Evolutionary conservation across 2,888 invertebrate species (phyloP).

Genomic region (Meta bourneti): DNA sequence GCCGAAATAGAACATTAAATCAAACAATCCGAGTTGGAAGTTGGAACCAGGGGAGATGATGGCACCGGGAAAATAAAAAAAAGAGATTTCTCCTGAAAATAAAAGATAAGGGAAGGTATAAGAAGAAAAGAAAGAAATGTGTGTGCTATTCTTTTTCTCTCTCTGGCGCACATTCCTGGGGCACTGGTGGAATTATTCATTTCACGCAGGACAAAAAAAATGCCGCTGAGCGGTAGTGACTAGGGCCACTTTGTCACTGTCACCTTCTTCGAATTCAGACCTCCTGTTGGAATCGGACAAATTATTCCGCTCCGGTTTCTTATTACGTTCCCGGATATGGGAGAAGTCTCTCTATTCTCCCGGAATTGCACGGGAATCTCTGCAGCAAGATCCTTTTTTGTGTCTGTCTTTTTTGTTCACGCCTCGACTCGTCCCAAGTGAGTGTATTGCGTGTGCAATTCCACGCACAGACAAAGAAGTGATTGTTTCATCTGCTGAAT

Average conservation of each 20-base stretch:
- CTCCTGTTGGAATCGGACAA: conserved; percentile 65
- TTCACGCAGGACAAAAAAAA: conserved; percentile 15
- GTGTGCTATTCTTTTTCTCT: background rate
- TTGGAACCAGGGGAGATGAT: background rate
- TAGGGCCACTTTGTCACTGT: conserved; percentile 49
- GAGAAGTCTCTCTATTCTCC: conserved; percentile 16
- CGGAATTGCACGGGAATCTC: conserved; percentile 26
- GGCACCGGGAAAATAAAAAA: background rate
- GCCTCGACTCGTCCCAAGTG: background rate
- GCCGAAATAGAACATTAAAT: conserved; percentile 57
- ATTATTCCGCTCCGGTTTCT: conserved; percentile 63
- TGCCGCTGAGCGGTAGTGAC: background rate
- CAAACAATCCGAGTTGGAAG: conserved; percentile 23
- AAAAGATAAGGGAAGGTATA: background rate
- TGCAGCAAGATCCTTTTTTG: background rate
- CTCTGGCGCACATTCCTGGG: conserved; percentile 2
- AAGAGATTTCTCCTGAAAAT: background rate
- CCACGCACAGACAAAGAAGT: background rate
- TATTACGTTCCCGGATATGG: conserved; percentile 45
- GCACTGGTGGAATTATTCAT: conserved; percentile 50
- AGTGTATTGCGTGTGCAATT: background rate
- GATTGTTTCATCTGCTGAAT: background rate
- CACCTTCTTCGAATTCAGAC: conserved; percentile 26
- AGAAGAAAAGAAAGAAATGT: background rate
- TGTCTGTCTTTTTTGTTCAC: conserved; percentile 2